Evolutionary conservation across 2,888 invertebrate species (phyloP), one percentile per base, ranked within the genome.

Genomic region (Orthosia gothica): DNA sequence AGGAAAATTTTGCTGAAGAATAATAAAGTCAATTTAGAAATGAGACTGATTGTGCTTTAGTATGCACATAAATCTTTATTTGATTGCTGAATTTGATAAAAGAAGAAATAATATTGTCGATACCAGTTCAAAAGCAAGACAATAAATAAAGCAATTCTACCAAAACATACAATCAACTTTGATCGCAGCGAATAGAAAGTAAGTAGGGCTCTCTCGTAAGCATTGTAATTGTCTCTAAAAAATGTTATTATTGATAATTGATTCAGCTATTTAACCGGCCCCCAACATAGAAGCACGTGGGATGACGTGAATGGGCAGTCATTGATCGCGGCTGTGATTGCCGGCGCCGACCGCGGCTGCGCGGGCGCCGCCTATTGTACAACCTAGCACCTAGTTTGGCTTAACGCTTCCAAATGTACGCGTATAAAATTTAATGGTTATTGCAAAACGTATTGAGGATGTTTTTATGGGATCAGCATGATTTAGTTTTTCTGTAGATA

Each of bases 221-320:
- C 70, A 69, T 85, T 85, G 78, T 80, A 80, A 83, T 71, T 73
- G 76, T 80, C 76, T 82, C 68, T 75, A 79, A 85, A 80, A 84
- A 85, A 83, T 81, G 80, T 87, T 87, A 85, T 85, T 85, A 81
- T 85, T 83, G 71, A 79, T 85, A 87, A 87, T 88, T 87, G 86
- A 88, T 86, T 86, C 80, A 83, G 77, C 74, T 89, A 84, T 86
- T 87, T 86, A 85, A 74, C 84, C 78, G 89, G 83, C 85, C 88
- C 80, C 84, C 86, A 81, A 78, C 82, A 84, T 82, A 80, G 85
- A 86, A 90, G 89, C 88, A 90, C 89, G 90, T 90, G 90, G 90
- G 91, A 77, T 85, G 85, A 85, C 79, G 85, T 86, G 89, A 88
- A 88, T 87, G 85, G 84, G 81, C 83, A 80, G 81, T 79, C 88